These are phyloP conservation scores for Eupelmus urozonus DNA, from an alignment of 2,888 invertebrate species.

Conservation along the genomic window DNA sequence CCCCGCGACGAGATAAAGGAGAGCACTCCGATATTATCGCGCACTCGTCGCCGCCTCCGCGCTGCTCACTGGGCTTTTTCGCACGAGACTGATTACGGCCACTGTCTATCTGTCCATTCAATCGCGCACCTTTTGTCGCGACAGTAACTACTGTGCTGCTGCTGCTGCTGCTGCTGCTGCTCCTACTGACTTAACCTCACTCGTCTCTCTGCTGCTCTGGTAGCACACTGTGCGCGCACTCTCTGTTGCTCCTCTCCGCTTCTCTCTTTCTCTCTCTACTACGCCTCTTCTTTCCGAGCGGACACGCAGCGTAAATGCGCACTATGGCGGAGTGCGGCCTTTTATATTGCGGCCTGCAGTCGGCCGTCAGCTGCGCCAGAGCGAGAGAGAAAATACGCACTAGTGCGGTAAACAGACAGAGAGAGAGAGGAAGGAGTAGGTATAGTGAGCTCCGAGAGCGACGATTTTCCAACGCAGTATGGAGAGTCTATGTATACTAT, in stretches of 20 bases:
- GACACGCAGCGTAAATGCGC: constrained; percentile 59
- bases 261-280: not conserved
- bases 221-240: not conserved
- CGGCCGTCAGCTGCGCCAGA: not conserved
- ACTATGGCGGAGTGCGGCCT: constrained; percentile 51
- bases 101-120: constrained; percentile 13
- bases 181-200: constrained; percentile 16
- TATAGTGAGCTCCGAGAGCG: not conserved
- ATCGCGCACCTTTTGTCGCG: not conserved
- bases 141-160: not conserved
- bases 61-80: constrained; percentile 3
- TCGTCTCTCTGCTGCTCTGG: too few relatives aligned
- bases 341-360: constrained; percentile 62
- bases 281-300: not conserved
- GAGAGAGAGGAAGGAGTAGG: not conserved
- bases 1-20: not conserved
- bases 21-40: not conserved
- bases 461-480: constrained; percentile 43
- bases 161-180: not conserved
- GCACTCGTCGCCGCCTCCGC: not conserved
- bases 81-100: constrained; percentile 22
- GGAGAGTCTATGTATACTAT: not conserved
- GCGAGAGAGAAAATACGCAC: not conserved
- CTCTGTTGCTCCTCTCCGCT: not conserved
- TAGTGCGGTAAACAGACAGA: not conserved